These are phyloP conservation scores for Picathartes gymnocephalus DNA, from an alignment of 2,113 vertebrate genomes.

Conservation along the genomic window DNA sequence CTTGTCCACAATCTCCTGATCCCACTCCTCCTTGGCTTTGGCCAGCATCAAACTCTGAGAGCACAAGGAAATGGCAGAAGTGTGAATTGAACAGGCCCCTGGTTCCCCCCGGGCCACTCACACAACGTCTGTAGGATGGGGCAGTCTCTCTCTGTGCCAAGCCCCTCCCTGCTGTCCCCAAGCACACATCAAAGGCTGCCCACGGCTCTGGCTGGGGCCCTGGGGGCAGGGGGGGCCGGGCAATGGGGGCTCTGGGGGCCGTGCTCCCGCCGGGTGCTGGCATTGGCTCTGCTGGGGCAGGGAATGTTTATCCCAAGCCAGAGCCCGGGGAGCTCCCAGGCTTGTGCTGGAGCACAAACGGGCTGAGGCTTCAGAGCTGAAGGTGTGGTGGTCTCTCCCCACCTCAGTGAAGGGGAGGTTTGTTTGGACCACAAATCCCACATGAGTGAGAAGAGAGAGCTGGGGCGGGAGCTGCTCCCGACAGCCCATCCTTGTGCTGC, in stretches of 20 bases:
- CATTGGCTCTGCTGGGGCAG: not conserved
- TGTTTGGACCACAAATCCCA: constrained; percentile 45
- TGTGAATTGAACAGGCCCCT: not conserved
- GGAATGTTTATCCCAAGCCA: not conserved
- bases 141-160: not conserved
- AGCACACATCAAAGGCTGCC: not conserved
- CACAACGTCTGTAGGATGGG: rapidly evolving
- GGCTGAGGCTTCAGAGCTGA: not conserved
- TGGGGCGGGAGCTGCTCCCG: not conserved
- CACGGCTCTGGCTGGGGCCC: not conserved
- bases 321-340: not conserved
- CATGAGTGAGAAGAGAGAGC: constrained; percentile 19
- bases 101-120: not conserved
- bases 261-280: not conserved
- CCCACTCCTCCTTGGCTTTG: constrained; percentile 90
- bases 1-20: constrained; percentile 84
- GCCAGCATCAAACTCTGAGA: constrained; percentile 90
- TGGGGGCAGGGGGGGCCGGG: not conserved
- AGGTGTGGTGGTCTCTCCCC: not conserved
- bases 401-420: not conserved
- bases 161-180: not conserved
- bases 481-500: not conserved
- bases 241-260: rapidly evolving
- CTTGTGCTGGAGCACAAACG: not conserved
- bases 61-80: not conserved